Evolutionary conservation across 2,113 vertebrate species (phyloP), one percentile per base, ranked within the genome.

Genomic region (Eulacestoma nigropectus): DNA sequence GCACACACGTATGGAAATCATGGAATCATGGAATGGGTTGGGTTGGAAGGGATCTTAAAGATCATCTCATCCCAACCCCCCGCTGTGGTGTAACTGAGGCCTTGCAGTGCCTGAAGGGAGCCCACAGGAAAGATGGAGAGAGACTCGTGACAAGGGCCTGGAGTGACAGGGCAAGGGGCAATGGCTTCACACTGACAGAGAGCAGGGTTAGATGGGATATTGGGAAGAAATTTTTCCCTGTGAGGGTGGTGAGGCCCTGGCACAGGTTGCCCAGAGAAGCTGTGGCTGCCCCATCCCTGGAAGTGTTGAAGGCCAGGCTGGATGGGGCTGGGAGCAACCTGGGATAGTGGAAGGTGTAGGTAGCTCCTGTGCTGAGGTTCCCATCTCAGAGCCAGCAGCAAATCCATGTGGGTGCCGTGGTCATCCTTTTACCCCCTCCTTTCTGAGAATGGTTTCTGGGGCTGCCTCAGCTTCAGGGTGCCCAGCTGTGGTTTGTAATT

Each of bases 251-350:
- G 32, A 81, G 44, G 7, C 44, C 32, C 59, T 29, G 44, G 37
- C 59, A 57, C 27, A 89, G 10, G 33, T 4, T 74, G 0, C 4
- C 7, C 27, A 74, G 16, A 59, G 33, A 0, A 74, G 44, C 52
- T 67, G 33, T 59, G 37, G 52, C 16, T 67, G 23, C 33, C 1
- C 29, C 52, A 81, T 59, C 33, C 33, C 60, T 67, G 60, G 33
- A 0, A 59, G 16, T 39, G 33, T 11, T 0, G 14, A 0, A 44
- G 59, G 42, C 37, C 50, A 44, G 59, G 44, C 0, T 75, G 53
- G 60, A 75, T 39, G 33, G 13, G 29, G 16, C 33, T 75, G 1
- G 3, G 52, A 60, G 33, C 23, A n/a, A 1, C 1, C 13, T 39
- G 33, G 52, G 8, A 0, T 2, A 16, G 10, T 41, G 29, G 37